Base-by-base conservation (phyloP, 2,888 invertebrate genomes). In the Pollenia angustigena region DNA sequence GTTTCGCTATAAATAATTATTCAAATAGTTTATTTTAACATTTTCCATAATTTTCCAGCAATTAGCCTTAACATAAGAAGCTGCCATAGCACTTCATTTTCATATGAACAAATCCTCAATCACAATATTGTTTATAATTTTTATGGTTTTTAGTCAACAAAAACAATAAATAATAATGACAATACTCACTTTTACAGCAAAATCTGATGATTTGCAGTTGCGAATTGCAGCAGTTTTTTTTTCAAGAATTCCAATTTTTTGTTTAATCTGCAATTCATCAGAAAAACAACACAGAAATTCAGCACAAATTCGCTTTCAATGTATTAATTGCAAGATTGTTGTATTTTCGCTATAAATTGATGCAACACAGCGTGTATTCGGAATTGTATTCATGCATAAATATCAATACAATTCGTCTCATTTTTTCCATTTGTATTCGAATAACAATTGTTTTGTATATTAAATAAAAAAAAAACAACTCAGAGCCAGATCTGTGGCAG, bases 231-330 rank as follows among this genome's bases (percentile, higher is more conserved):
- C 60, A 69, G 44, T 62, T 69, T 50, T 50, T 50, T 50, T 48
- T 78, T 52, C 50, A n/a, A 66, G 66, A 66, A 79, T 74, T 79
- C 72, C 79, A 79, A 76, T n/a, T 71, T 23, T 85, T 82, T 56
- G 32, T 32, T 32, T 79, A 85, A 80, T 85, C 66, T 85, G 84
- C 84, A 85, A 85, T 85, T 85, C 74, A 85, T 85, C 84, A 80
- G 76, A 12, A 60, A 54, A 72, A 44, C 4, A 72, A 71, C 0
- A 42, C 1, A 58, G 1, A 14, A 69, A 46, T 46, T 48, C 48
- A 66, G 74, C 64, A 74, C 48, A 66, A 56, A 74, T 83, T 74
- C 60, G 74, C 79, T 80, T 80, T 85, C 84, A 85, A 74, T 80
- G 68, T 68, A 80, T 75, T 85, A 80, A 85, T 85, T 85, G 79